phyloP scores from a whole-genome alignment of 2,797 vertebrate genomes.

The Distichodus sexfasciatus region DNA sequence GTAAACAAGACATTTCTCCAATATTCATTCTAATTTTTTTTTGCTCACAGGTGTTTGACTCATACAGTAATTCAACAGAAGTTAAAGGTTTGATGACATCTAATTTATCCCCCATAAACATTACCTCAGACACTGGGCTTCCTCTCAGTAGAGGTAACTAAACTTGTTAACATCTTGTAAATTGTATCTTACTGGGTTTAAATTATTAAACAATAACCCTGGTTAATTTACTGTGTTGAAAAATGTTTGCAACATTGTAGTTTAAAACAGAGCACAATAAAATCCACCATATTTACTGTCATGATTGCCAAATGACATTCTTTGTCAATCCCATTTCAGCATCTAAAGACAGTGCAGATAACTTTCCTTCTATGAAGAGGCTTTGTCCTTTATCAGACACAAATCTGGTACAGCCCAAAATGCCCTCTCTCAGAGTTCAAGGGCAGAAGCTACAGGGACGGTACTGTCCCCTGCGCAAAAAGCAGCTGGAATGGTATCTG shows the following conservation, averaged over 20 bases:
- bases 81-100: constrained; percentile 9
- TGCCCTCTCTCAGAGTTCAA: constrained; percentile 47
- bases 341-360: constrained; percentile 9
- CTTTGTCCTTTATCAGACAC: constrained; percentile 19
- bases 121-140: constrained; percentile 20
- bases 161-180: neutral
- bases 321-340: constrained; percentile 19
- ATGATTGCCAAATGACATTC: neutral
- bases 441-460: constrained; percentile 63
- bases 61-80: constrained; percentile 58
- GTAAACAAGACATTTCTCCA: neutral
- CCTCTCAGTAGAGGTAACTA: constrained; percentile 43
- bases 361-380: constrained; percentile 26
- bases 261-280: neutral
- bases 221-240: neutral
- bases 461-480: constrained; percentile 60
- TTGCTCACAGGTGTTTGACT: constrained; percentile 65
- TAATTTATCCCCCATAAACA: constrained; percentile 16
- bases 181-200: too few relatives aligned
- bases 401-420: constrained; percentile 42
- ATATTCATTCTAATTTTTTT: neutral
- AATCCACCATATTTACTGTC: neutral
- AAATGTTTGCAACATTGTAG: neutral
- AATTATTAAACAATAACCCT: neutral
- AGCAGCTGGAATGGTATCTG: constrained; percentile 72